Conservation (phyloP, 2,113 vertebrate species). For the Turnix velox region DNA sequence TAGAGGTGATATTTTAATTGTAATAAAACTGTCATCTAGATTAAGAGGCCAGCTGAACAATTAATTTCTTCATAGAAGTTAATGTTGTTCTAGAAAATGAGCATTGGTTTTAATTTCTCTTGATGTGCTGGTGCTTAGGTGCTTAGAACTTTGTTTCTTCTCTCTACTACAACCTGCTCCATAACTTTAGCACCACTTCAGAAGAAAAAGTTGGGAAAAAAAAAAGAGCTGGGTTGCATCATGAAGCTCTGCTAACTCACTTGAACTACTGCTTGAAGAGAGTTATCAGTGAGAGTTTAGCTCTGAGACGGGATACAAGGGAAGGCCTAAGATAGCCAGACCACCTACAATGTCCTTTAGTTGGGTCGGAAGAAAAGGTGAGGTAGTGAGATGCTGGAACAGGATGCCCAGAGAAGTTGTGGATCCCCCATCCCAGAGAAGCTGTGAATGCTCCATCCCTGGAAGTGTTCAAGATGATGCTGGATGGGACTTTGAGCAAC, state of each 20-base stretch:
- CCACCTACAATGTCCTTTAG: neutral
- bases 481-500: neutral
- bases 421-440: neutral
- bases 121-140: neutral
- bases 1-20: slow-evolving; percentile 72
- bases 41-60: slow-evolving; percentile 66
- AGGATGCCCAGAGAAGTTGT: neutral
- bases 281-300: neutral
- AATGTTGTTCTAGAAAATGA: slow-evolving; percentile 42
- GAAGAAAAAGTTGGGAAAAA: neutral
- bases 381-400: neutral
- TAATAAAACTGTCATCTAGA: slow-evolving; percentile 74
- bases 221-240: neutral
- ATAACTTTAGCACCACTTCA: neutral
- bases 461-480: neutral
- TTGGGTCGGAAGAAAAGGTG: neutral
- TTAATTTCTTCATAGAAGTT: slow-evolving; percentile 53
- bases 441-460: neutral
- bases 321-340: neutral
- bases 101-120: slow-evolving; percentile 37
- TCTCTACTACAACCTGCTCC: neutral
- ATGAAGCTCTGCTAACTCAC: neutral
- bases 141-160: neutral
- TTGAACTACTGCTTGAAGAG: neutral
- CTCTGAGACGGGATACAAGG: neutral